Base-by-base conservation (phyloP, 1,140 invertebrate genomes). In the Drosophila pectinifera region DNA sequence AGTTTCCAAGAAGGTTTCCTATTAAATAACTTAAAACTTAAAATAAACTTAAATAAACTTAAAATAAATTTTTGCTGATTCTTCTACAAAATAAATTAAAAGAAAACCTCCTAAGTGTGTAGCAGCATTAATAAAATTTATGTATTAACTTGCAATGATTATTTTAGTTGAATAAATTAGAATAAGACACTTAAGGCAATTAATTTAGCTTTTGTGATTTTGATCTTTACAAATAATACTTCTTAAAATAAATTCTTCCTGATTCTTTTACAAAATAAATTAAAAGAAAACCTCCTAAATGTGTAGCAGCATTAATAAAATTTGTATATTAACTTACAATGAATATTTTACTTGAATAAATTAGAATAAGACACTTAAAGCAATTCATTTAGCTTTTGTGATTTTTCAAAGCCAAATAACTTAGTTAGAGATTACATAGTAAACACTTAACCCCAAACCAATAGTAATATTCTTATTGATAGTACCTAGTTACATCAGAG, bases 1-100 rank as follows among this genome's bases (percentile, higher is more conserved):
- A 83, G 90, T 78, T 6, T 8, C 4, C 2, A 31, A 2, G 1
- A n/a, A 10, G 0, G 6, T 13, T 6, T 5, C 31, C 2, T 20
- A 31, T 31, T 4, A 2, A 7, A 8, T 14, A 14, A 20, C 3
- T n/a, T n/a, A 1, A 7, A 34, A 34, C 7, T 4, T 1, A 2
- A 1, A 18, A 0, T 2, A 20, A 18, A 18, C 5, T 16, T 16
- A 26, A 4, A n/a, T n/a, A n/a, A n/a, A n/a, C n/a, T n/a, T 7
- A 13, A 4, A 22, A 14, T 14, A 3, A 14, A 6, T 13, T 5
- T 0, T 1, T 2, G 22, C 13, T 14, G 4, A 14, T 14, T 36
- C 1, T 1, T 36, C 13, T 36, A 11, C 13, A 14, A 36, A 14
- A 36, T 36, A 38, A 38, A 38, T 38, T n/a, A n/a, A 6, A 13